Percentiles rank a stretch among this genome's conserved stretches.
Conservation (phyloP, 2,888 invertebrate species). For the Coremacera marginata region DNA sequence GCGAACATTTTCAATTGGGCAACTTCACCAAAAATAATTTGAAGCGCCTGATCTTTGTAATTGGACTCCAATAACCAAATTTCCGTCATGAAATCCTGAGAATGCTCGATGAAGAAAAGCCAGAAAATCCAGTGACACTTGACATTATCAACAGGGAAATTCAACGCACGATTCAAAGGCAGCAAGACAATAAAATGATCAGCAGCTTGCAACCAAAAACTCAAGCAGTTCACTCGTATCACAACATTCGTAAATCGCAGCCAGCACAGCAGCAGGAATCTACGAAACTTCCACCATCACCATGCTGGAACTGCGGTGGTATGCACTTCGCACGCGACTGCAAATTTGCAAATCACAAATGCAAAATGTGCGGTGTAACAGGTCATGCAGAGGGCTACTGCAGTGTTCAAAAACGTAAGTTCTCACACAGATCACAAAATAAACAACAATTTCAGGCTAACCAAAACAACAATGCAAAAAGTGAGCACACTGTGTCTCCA, state of each 20-base stretch:
- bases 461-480: neutral
- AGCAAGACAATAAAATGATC: neutral
- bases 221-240: neutral
- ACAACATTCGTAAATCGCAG: neutral
- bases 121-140: constrained; percentile 12
- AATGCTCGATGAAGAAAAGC: constrained; percentile 23
- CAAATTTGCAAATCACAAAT: constrained; percentile 41
- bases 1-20: constrained; percentile 33
- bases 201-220: neutral
- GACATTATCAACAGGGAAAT: constrained; percentile 8
- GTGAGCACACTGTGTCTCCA: neutral
- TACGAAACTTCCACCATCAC: neutral
- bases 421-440: too few relatives aligned
- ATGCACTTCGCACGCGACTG: constrained; percentile 42
- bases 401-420: neutral
- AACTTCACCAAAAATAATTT: constrained; percentile 34
- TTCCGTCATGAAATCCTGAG: constrained; percentile 24
- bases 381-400: constrained; percentile 46
- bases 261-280: neutral
- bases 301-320: constrained; percentile 33
- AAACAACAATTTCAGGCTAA: too few relatives aligned
- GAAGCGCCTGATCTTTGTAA: neutral
- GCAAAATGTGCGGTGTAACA: constrained; percentile 37
- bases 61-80: constrained; percentile 27
- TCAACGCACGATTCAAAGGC: neutral